phyloP scores from a whole-genome alignment of 2,113 vertebrate genomes.

The human region DNA sequence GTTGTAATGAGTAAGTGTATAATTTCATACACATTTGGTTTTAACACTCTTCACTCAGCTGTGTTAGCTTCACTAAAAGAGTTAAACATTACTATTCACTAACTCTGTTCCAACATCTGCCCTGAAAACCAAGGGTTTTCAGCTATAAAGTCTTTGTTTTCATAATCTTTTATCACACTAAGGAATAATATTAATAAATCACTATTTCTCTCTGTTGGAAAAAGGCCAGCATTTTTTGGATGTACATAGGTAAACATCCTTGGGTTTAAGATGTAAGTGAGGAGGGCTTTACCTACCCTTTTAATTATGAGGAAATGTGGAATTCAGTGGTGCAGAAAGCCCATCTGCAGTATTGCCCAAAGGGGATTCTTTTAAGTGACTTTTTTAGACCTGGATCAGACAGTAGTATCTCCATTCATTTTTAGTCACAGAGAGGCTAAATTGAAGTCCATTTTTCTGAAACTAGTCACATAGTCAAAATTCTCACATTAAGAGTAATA shows the following conservation, averaged over 20 bases:
- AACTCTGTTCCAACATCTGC: not conserved
- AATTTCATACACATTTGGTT: not conserved
- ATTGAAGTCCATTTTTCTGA: slow-evolving; percentile 25
- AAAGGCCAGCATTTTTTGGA: not conserved
- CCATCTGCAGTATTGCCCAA: slow-evolving; percentile 39
- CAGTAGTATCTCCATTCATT: slow-evolving; percentile 50
- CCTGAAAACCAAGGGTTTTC: not conserved
- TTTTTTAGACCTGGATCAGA: slow-evolving; percentile 48
- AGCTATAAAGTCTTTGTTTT: slow-evolving; percentile 4
- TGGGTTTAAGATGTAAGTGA: slow-evolving; percentile 30
- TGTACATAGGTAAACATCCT: slow-evolving; percentile 45
- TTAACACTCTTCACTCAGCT: not conserved
- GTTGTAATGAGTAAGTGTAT: not conserved
- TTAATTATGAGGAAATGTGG: slow-evolving; percentile 62
- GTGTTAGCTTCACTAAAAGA: not conserved
- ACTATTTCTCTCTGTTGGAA: slow-evolving; percentile 15
- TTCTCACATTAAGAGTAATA: not conserved
- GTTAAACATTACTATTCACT: not conserved
- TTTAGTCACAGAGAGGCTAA: slow-evolving; percentile 46
- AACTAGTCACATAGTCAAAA: slow-evolving; percentile 28
- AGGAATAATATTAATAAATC: slow-evolving; percentile 44
- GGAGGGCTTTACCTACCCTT: slow-evolving; percentile 9
- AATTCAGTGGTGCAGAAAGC: slow-evolving; percentile 66
- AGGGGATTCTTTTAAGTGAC: slow-evolving; percentile 50
- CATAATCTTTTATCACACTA: not conserved